phyloP scores from a whole-genome alignment of 92 coral and sea anemone species.

The Porites rus region DNA sequence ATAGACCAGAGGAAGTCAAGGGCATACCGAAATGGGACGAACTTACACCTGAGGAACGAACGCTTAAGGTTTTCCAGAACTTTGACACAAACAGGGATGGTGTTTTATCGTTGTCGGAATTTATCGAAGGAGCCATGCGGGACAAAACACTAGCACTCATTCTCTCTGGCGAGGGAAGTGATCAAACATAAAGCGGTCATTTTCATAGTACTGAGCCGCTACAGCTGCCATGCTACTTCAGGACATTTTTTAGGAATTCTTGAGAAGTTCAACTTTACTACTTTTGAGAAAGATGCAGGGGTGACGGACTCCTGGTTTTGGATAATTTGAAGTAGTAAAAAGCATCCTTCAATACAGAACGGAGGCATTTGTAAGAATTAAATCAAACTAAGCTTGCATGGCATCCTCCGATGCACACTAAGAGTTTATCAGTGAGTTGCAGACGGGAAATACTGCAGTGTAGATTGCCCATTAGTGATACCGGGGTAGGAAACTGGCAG shows the following conservation, averaged over 20 bases:
- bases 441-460: no score
- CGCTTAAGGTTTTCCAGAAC: conserved; percentile 86
- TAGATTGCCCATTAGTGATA: no score
- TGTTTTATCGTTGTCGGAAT: conserved; percentile 89
- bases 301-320: neutral
- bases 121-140: conserved; percentile 92
- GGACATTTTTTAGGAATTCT: neutral
- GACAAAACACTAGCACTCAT: conserved; percentile 95
- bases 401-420: no score
- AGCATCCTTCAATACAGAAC: neutral
- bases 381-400: no score
- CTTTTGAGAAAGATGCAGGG: neutral
- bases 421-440: no score
- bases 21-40: conserved; percentile 87
- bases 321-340: conserved; percentile 2
- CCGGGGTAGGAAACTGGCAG: no score
- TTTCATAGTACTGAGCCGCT: neutral
- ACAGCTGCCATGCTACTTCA: neutral
- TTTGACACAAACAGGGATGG: conserved; percentile 97
- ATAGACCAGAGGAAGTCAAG: conserved; percentile 72
- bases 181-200: conserved; percentile 1
- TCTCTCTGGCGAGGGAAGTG: conserved; percentile 57
- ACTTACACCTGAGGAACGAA: conserved; percentile 91
- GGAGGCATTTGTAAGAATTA: neutral
- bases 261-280: neutral